Base-by-base conservation (phyloP, 2,797 vertebrate species). In the Diglossa cyanea region DNA sequence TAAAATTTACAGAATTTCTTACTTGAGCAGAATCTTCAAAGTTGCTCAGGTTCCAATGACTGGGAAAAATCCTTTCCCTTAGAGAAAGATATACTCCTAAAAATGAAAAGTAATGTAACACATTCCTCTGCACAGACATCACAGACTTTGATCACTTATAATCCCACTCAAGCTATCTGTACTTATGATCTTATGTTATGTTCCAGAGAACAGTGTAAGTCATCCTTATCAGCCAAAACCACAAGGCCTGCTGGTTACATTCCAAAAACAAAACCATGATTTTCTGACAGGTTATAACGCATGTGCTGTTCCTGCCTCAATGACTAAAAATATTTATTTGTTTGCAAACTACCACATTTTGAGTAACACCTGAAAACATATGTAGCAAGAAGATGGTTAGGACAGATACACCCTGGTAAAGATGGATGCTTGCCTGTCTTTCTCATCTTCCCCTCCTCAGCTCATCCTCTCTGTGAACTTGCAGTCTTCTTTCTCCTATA, bases 171-270 rank as follows among this genome's bases (percentile, higher is more conserved):
- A 68, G 57, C n/a, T 85, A 62, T 51, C 44, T 88, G 51, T 44
- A 73, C 5, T 79, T 79, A 81, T 7, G 4, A 14, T 86, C 23
- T 48, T 57, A 5, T 12, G 20, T 57, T 78, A 71, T 73, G 30
- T 85, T 85, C n/a, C 25, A 79, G 28, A 51, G 47, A 91, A 51
- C 23, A 72, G 55, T 30, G 33, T 68, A 68, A 88, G 40, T 39
- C 19, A 3, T 79, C 86, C 74, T 94, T 94, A 93, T 78, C 77
- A 93, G 67, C 63, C 66, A 50, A 72, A 85, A 93, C 37, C 83
- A 95, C 31, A 39, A 82, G 67, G 35, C 62, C 33, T 70, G 23
- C 20, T 88, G 77, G 71, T 68, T 73, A 48, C 4, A 5, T 87
- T 86, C 39, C 67, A 75, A 72, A 90, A 95, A 10, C 31, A 74